Evolutionary conservation across 2,888 invertebrate genomes (phyloP), one percentile per base, ranked within the genome.

Genomic region (Linnaemya vulpina): DNA sequence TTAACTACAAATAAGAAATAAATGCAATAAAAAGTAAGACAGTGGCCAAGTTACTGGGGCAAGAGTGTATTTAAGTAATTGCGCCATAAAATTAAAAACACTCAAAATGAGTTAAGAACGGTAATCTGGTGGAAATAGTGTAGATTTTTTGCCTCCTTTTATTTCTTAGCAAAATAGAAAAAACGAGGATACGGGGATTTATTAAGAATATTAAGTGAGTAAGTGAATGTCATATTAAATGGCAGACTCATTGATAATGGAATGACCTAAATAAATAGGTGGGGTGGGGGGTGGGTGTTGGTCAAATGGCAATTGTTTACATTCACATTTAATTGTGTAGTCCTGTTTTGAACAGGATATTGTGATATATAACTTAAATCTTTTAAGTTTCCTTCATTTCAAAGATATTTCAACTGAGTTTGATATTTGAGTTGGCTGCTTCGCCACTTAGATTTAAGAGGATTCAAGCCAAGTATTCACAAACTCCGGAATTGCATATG

Each of bases 61-160:
- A 35, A 68, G 40, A 60, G 35, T 38, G 30, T 63, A 75, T 79
- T 85, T 79, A 79, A 82, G 75, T 79, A 85, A 79, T 76, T 76
- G 67, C 17, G 55, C 38, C 20, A 82, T 86, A 76, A 79, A 82
- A 71, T 76, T 67, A 55, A 62, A 55, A 78, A 17, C 10, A 40
- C 49, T 10, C 9, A 49, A 68, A n/a, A 60, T 49, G 49, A 22
- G 22, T 53, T 63, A 51, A 70, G 22, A 30, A 20, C 0, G 15
- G 9, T 8, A n/a, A 1, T 40, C n/a, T 35, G 1, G 22, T n/a
- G 15, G 43, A 43, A 63, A n/a, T 25, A n/a, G 3, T 20, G 10
- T 22, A 43, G 10, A 43, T 20, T 20, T 1, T 25, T 30, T 11
- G 43, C 43, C 9, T 43, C 1, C 43, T 3, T 43, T 4, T 22